These are phyloP conservation scores for Hycleus cichorii DNA, from an alignment of 1,140 invertebrate genomes.

Conservation along the genomic window DNA sequence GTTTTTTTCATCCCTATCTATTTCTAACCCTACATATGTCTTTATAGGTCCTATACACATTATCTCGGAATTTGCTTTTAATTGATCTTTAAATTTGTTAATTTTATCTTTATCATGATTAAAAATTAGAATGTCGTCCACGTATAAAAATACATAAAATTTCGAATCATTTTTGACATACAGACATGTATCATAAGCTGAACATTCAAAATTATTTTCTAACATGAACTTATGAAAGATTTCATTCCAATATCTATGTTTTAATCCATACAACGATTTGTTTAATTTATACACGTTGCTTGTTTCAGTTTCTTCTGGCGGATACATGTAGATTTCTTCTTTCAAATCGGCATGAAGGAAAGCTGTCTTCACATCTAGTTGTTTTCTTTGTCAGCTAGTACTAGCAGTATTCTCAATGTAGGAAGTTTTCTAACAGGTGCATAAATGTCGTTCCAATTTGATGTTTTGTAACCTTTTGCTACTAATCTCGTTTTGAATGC, in stretches of 20 bases:
- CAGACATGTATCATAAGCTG: constrained; percentile 21
- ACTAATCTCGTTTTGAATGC: constrained; percentile 42
- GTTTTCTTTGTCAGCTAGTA: constrained; percentile 8
- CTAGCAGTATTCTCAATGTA: constrained; percentile 38
- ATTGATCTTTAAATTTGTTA: constrained; percentile 15
- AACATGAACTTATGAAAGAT: constrained; percentile 16
- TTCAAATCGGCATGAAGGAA: too few species aligned
- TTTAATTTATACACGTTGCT: constrained; percentile 13
- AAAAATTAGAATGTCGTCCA: constrained; percentile 32
- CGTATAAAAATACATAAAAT: constrained; percentile 27
- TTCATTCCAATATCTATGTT: constrained; percentile 39
- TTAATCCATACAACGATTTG: constrained; percentile 31
- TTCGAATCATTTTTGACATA: constrained; percentile 19
- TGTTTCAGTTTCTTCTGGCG: too few species aligned
- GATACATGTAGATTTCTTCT: too few species aligned
- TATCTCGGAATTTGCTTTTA: constrained; percentile 18
- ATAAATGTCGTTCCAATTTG: constrained; percentile 16
- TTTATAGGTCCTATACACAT: constrained; percentile 26
- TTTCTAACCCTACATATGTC: constrained; percentile 22
- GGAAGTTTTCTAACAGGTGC: constrained; percentile 17
- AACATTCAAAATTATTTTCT: constrained; percentile 3
- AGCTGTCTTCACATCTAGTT: too few species aligned
- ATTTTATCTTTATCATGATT: constrained; percentile 19
- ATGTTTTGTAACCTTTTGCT: constrained; percentile 39
- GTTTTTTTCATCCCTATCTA: constrained; percentile 16